These are phyloP conservation scores for Euzetes globulus DNA, from an alignment of 2,888 invertebrate genomes.

Conservation along the genomic window DNA sequence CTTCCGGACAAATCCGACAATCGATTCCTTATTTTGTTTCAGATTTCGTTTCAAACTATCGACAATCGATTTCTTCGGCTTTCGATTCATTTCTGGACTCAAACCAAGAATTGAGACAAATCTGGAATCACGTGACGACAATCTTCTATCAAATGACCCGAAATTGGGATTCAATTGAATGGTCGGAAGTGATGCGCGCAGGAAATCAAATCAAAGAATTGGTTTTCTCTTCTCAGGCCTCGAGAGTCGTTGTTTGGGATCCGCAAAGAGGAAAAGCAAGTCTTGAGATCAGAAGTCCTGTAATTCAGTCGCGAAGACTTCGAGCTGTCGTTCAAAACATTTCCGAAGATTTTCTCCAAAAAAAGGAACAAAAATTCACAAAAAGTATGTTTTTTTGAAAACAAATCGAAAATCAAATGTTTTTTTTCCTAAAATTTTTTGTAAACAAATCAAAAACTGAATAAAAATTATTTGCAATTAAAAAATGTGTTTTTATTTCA, in stretches of 20 bases:
- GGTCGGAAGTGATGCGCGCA: slow-evolving; percentile 2
- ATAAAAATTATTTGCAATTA: neutral
- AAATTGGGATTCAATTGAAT: neutral
- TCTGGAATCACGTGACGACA: neutral
- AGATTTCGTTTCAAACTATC: neutral
- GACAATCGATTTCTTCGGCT: neutral
- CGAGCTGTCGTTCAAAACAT: neutral
- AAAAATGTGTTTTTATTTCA: neutral
- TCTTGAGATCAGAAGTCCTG: neutral
- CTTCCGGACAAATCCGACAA: too few relatives aligned
- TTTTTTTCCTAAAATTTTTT: neutral
- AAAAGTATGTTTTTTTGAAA: slow-evolving; percentile 8
- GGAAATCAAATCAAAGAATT: neutral
- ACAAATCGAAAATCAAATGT: neutral
- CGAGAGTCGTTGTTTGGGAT: slow-evolving; percentile 32
- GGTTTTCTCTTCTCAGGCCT: neutral
- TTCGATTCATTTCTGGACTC: neutral
- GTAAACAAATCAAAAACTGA: neutral
- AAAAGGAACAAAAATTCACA: neutral
- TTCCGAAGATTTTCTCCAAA: neutral
- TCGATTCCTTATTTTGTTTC: too few relatives aligned
- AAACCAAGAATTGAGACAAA: neutral
- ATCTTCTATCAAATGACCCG: neutral
- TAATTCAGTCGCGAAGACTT: neutral
- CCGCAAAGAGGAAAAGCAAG: slow-evolving; percentile 9